A percentile compares a stretch with the other conserved stretches of the same genome.
Conservation (phyloP, 2,113 vertebrate species). For the Thamnophis sirtalis region DNA sequence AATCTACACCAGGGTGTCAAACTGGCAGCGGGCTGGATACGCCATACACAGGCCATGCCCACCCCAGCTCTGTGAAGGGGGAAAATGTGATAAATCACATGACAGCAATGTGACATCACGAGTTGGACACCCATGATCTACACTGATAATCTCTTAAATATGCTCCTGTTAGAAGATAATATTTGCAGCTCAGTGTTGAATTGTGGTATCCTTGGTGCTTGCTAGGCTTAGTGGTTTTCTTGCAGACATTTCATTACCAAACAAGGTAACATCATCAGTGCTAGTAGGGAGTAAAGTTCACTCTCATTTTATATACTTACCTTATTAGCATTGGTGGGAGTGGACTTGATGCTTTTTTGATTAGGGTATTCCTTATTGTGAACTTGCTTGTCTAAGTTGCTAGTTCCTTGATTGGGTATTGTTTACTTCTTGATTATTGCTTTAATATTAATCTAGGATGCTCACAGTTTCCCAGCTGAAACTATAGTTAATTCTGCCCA, state of each 20-base stretch:
- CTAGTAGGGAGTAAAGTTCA: not conserved
- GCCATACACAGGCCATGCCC: no score
- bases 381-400: not conserved
- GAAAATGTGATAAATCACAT: no score
- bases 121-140: not conserved
- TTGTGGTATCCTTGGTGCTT: not conserved
- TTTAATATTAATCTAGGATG: not conserved
- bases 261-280: not conserved
- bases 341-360: not conserved
- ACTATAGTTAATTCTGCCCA: not conserved
- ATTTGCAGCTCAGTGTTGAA: not conserved
- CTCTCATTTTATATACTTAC: not conserved
- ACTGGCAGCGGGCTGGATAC: no score
- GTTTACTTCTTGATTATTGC: not conserved
- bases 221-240: not conserved
- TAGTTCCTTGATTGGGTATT: not conserved
- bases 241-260: not conserved
- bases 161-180: not conserved
- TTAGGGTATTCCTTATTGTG: not conserved
- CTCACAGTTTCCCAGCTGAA: not conserved
- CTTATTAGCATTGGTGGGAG: not conserved
- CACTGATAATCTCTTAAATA: not conserved
- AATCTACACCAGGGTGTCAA: not conserved
- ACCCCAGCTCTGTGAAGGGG: no score
- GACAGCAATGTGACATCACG: no score